Base-by-base conservation (phyloP, 30 jellyfish, hydroid and myxozoan genomes). In the Cassiopea andromeda region DNA sequence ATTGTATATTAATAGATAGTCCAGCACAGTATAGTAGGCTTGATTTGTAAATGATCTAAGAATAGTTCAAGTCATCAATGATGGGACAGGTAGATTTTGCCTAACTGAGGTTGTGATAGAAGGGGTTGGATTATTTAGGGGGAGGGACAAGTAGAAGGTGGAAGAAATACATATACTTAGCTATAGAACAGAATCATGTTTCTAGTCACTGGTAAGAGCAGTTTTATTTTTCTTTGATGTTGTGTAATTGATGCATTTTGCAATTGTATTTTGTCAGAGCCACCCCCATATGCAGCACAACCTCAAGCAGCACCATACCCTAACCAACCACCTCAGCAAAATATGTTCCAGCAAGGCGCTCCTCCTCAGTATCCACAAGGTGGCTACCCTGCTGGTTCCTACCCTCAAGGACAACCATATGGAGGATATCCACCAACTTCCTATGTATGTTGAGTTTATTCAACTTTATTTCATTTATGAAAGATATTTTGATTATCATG, bases 381-480 rank as follows among this genome's bases (percentile, higher is more conserved):
- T 2, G 14, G 79, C 79, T 70, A 70, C 16, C 14, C n/a, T n/a
- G n/a, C n/a, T n/a, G n/a, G n/a, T n/a, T n/a, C n/a, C n/a, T n/a
- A n/a, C n/a, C n/a, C 79, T 6, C 79, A 70, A 70, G 54, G 8
- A 43, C 79, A 70, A 19, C 79, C 79, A 70, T 70, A 70, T 70
- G 79, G 48, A n/a, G 79, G 79, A 3, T 43, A 70, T 19, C 79
- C 79, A 70, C 7, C 54, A 43, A 5, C 79, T 16, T 3, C 54
- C 6, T 70, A 70, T 70, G 79, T 70, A 70, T 12, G 79, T 43
- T n/a, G 9, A 8, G 19, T 27, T 14, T 4, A 3, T 1, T 61
- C 10, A 61, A 1, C 73, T 17, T 1, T 2, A 61, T 3, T 3
- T 27, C 7, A 50, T 50, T 50, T 50, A 5, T 50, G 5, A 5